Base-by-base conservation (phyloP, 2,113 vertebrate species). In the Toxostoma redivivum region DNA sequence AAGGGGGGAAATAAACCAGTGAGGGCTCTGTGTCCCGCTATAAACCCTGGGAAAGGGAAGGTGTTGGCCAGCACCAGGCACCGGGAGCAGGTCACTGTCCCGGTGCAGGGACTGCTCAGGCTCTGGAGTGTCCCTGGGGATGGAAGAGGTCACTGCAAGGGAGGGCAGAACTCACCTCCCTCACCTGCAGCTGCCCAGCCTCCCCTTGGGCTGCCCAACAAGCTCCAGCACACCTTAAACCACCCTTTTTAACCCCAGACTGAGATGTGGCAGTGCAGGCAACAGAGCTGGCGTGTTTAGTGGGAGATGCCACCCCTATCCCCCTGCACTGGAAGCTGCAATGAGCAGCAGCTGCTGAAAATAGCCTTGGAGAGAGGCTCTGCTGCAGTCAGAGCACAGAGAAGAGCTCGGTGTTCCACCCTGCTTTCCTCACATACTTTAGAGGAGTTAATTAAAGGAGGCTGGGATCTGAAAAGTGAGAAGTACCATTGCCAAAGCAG, bases 401-500 rank as follows among this genome's bases (percentile, higher is more conserved):
- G 60, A n/a, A 48, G 88, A 80, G 66, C 79, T 90, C 65, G 0
- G 0, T 42, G 48, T 54, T 80, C 95, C 58, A 28, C 54, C 50
- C 40, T 66, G 64, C 65, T 85, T 64, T 92, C 89, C 79, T 74
- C 12, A 10, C 57, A 2, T 62, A 31, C 69, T 72, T 79, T 21
- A 23, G 47, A 28, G 12, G 61, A 94, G 53, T 96, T 82, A 79
- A 95, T 91, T 67, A 89, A 61, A 89, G 66, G 81, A 94, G 87
- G 50, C 45, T 95, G 89, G 44, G 57, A 65, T 72, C 45, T 76
- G 87, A 30, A 54, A 92, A 95, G 87, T 85, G 94, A 94, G 78
- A 94, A 85, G 73, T 6, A 9, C 56, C 44, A 1, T 4, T 91
- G 95, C 93, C 92, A 93, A 87, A 79, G 12, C 65, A 64, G 87